A percentile compares a stretch with the other conserved stretches of the same genome.
phyloP scores from a whole-genome alignment of 2,797 vertebrate genomes.

The Pangasius krempfi region DNA sequence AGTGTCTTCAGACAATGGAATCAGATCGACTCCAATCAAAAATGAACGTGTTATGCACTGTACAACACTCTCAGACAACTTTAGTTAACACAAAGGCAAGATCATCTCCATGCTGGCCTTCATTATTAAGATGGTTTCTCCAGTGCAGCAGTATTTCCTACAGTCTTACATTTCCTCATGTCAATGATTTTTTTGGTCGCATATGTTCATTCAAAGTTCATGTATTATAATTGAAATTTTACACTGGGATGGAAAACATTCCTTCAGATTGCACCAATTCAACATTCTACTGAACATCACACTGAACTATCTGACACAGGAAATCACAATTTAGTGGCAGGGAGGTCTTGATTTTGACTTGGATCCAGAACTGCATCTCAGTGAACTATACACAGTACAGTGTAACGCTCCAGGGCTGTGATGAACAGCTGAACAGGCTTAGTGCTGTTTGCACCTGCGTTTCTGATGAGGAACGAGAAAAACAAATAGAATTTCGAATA shows the following conservation, averaged over 20 bases:
- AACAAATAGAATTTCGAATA: conserved; percentile 12
- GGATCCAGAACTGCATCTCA: neutral
- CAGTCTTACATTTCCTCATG: neutral
- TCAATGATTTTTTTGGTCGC: neutral
- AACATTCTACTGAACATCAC: neutral
- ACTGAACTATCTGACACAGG: too few relatives aligned
- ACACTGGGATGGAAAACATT: neutral
- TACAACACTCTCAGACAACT: neutral
- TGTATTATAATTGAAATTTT: neutral
- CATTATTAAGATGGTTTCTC: neutral
- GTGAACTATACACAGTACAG: neutral
- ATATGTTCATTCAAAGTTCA: neutral
- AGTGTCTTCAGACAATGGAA: neutral
- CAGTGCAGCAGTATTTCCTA: neutral
- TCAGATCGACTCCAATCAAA: neutral
- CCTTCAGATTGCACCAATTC: neutral
- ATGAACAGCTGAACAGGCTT: conserved; percentile 29
- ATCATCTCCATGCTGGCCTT: neutral
- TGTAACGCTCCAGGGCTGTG: neutral
- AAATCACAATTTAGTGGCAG: neutral
- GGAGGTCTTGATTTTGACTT: neutral
- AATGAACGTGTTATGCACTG: neutral
- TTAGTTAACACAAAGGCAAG: neutral
- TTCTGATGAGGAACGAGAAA: conserved; percentile 7
- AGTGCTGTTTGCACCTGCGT: conserved; percentile 43